These are phyloP conservation scores for Pectinophora gossypiella DNA, from an alignment of 1,140 invertebrate species.

Conservation along the genomic window DNA sequence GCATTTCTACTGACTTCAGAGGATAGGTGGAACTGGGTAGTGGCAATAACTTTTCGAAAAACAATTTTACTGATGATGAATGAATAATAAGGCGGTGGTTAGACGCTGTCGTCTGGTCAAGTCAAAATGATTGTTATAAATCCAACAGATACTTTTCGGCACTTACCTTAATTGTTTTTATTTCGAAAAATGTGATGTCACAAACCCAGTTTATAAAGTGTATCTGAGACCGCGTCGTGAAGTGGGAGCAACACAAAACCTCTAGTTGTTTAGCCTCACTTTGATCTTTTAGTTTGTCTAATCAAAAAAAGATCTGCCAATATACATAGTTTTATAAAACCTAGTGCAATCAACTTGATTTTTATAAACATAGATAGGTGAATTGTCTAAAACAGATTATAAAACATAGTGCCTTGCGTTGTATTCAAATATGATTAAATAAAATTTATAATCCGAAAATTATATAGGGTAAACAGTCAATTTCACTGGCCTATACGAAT, in stretches of 20 bases:
- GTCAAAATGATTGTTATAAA: too few relatives aligned
- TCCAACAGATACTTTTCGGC: too few relatives aligned
- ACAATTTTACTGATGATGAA: too few relatives aligned
- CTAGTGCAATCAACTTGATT: constrained; percentile 35
- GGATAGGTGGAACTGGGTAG: too few relatives aligned
- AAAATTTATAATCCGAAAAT: constrained; percentile 43
- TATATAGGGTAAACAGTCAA: constrained; percentile 66
- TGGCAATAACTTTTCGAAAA: too few relatives aligned
- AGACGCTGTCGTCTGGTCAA: too few relatives aligned
- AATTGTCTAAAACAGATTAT: constrained; percentile 26
- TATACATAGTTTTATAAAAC: constrained; percentile 18
- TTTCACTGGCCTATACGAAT: constrained; percentile 59
- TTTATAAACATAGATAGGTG: constrained; percentile 33
- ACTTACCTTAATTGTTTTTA: too few relatives aligned
- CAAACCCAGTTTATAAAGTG: too few relatives aligned
- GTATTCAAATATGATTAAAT: constrained; percentile 42
- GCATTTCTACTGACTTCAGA: constrained; percentile 37
- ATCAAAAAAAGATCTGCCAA: constrained; percentile 55
- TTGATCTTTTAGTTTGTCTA: constrained; percentile 31
- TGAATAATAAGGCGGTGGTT: too few relatives aligned
- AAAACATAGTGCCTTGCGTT: constrained; percentile 66
- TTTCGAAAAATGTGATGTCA: too few relatives aligned
- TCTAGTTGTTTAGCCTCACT: neutral
- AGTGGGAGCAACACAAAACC: neutral
- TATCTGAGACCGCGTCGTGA: neutral